Evolutionary conservation across 1,140 invertebrate genomes (phyloP), one percentile per base, ranked within the genome.

Genomic region (Thalassaphorura encarpata): DNA sequence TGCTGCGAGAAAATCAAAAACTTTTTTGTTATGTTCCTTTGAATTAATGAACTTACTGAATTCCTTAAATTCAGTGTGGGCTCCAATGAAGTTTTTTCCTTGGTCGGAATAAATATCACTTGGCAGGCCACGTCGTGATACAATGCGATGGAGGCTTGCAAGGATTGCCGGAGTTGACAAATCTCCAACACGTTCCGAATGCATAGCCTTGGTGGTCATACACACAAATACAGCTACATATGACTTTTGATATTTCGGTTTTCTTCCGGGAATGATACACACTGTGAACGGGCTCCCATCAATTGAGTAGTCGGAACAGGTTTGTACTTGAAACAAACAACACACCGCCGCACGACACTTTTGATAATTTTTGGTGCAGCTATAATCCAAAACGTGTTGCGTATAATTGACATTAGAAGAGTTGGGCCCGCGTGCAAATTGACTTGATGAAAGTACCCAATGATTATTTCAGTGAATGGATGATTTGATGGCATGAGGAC

Each of bases 71-170:
- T 51, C 49, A 15, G 29, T 52, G 3, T 52, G 16, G n/a, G 50
- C 50, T 23, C 50, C 50, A 23, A 52, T 13, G 49, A 67, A 67
- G 16, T 59, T 61, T 33, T 49, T 61, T 1, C 66, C 69, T 48
- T 71, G 70, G 54, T 72, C 68, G 3, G 66, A 69, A 57, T 58
- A 67, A 33, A 72, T 62, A 15, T 55, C 29, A 3, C 29, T 28
- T 41, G 66, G 58, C 19, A 61, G 58, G 23, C 67, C 67, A 36
- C 69, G 58, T 19, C 67, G 49, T 6, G 62, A 57, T 27, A 71
- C 63, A 52, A 72, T 71, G 43, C 68, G 48, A 41, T 66, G 62
- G 13, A 70, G 57, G 21, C 61, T 62, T 47, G 65, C 42, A 43
- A 73, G 27, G 52, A 68, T 70, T 28, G 23, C 56, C 4, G 41